Conservation (phyloP, 2,797 vertebrate species). For the Phyllotis vaccarum region DNA sequence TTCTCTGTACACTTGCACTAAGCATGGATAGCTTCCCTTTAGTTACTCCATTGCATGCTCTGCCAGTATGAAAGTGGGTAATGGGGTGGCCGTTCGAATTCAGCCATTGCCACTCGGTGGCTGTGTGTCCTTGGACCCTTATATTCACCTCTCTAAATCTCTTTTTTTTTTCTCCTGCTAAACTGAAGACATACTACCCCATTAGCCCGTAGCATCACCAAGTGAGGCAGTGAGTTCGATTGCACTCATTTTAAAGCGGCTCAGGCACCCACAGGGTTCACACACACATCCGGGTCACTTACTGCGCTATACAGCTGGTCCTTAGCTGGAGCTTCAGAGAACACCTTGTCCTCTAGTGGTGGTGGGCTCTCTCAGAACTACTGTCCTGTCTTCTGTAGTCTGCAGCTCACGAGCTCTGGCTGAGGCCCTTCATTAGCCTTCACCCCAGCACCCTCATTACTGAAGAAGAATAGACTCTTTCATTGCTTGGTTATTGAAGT, state of each 20-base stretch:
- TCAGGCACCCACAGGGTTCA: fast-evolving
- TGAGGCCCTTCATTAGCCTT: background rate
- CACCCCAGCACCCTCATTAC: background rate
- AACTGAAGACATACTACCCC: background rate
- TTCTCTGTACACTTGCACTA: background rate
- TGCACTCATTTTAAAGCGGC: background rate
- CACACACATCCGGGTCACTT: fast-evolving
- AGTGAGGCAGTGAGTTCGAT: background rate
- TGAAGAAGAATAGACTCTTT: constrained; percentile 14
- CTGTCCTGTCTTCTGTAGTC: background rate
- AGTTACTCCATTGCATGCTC: background rate
- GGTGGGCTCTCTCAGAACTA: background rate
- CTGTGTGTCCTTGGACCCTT: background rate
- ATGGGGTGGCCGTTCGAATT: background rate
- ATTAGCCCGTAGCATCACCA: background rate
- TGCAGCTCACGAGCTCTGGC: background rate
- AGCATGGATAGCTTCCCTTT: background rate
- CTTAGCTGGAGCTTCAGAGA: background rate
- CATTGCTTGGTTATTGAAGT: no score
- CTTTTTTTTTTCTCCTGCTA: background rate
- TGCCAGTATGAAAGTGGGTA: background rate
- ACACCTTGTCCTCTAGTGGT: background rate
- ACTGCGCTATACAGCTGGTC: no score
- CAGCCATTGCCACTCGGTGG: background rate
- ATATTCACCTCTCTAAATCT: background rate